Percentiles rank a stretch among this genome's conserved stretches.
Evolutionary conservation across 2,888 invertebrate species (phyloP).

Genomic region (Apamea monoglypha): DNA sequence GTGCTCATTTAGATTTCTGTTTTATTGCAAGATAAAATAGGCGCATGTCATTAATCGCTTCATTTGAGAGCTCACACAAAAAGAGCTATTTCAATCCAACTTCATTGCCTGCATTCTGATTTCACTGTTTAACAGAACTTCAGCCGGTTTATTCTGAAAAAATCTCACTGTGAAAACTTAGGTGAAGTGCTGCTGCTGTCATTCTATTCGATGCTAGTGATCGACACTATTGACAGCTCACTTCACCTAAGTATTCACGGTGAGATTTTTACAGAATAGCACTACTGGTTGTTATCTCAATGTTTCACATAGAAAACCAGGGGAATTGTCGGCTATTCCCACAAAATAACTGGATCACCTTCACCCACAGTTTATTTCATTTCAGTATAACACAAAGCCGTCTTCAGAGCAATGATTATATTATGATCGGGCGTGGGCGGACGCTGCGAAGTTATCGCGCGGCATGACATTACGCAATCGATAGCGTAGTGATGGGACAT

Average conservation of each 20-base stretch:
- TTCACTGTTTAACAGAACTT: not conserved
- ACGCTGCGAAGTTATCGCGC: constrained; percentile 76
- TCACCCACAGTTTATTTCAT: constrained; percentile 22
- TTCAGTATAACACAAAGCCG: constrained; percentile 31
- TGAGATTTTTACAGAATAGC: not conserved
- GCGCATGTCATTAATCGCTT: not conserved
- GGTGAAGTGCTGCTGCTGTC: not conserved
- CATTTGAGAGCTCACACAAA: not conserved
- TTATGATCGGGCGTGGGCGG: constrained; percentile 77
- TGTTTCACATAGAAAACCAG: not conserved
- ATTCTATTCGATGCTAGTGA: too few species aligned
- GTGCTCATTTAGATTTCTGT: not conserved
- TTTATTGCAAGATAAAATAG: not conserved
- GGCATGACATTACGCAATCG: constrained; percentile 68
- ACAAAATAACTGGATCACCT: constrained; percentile 29
- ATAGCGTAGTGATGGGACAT: constrained; percentile 62
- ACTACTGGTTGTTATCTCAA: not conserved
- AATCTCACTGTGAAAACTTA: not conserved
- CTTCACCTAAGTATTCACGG: not conserved
- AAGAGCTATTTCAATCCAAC: not conserved
- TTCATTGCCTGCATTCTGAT: not conserved
- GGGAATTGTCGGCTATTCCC: not conserved
- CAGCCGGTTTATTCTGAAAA: not conserved
- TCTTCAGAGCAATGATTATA: constrained; percentile 52
- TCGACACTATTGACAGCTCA: not conserved